Conservation (phyloP, 1,140 invertebrate species). For the Solen grandis region DNA sequence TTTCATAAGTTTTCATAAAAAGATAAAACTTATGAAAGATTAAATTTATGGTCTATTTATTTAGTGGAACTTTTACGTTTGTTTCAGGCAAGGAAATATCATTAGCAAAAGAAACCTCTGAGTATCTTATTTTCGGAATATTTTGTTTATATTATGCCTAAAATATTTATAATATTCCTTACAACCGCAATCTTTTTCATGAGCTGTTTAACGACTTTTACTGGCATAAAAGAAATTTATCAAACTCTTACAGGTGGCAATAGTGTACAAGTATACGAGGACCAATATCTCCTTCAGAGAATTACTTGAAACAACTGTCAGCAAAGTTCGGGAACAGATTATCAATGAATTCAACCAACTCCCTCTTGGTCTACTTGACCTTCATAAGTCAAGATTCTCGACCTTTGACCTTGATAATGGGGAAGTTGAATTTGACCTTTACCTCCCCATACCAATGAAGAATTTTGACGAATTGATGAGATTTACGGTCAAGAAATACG, state of each 20-base stretch:
- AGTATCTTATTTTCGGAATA: neutral
- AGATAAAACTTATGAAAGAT: neutral
- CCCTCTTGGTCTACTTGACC: constrained; percentile 62
- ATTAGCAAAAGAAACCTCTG: neutral
- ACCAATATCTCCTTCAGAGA: constrained; percentile 52
- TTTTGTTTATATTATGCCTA: neutral
- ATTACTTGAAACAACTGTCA: constrained; percentile 49
- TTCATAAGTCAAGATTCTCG: constrained; percentile 81
- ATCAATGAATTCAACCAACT: constrained; percentile 67
- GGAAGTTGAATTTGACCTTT: constrained; percentile 90
- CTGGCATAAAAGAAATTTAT: neutral
- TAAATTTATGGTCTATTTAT: neutral
- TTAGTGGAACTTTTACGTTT: neutral
- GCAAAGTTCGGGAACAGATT: constrained; percentile 58
- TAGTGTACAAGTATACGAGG: constrained; percentile 60
- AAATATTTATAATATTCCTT: neutral
- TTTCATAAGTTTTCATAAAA: neutral
- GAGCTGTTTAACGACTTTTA: neutral
- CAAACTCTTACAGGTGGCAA: constrained; percentile 42
- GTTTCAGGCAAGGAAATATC: neutral
- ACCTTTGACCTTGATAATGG: constrained; percentile 91
- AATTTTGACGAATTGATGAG: constrained; percentile 91
- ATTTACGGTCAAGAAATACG: constrained; percentile 58
- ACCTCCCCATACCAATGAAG: constrained; percentile 93
- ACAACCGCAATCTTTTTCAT: neutral